Base-by-base conservation (phyloP, 2,888 invertebrate genomes). In the Deroplatys truncata region DNA sequence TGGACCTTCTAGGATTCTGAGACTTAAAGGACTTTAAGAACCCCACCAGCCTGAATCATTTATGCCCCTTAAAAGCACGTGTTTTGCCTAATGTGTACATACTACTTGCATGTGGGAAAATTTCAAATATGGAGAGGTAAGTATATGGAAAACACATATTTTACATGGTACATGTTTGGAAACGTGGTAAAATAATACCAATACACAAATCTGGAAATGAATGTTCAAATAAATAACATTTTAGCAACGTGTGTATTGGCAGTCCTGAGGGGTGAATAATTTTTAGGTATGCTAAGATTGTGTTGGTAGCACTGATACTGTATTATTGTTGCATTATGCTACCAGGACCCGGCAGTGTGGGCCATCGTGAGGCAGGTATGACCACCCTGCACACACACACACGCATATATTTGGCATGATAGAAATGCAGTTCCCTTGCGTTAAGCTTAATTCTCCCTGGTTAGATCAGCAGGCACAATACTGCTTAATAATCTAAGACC, bases 271-370 rank as follows among this genome's bases (percentile, higher is more conserved):
- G 56, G 25, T 72, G 4, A 20, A 15, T 72, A 72, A 25, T 72
- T 9, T 72, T 72, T 72, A 72, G 56, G 56, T 72, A 72, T 72
- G 0, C 25, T 72, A 72, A 72, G 5, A 72, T 72, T 72, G 56
- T 72, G 56, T 72, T 72, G 56, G 56, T 72, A 72, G 56, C 56
- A 72, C 56, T 72, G 56, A 72, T 72, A 72, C 56, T 72, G 20
- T 72, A 72, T 72, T 88, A 28, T 86, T 86, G 83, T 90, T 88
- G 56, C 89, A 84, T 90, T 86, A 16, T 31, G 89, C 88, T 88
- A 29, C 35, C 82, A 72, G 56, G 91, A 92, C 91, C 91, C 91
- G 90, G 91, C 91, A 89, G 89, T 91, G 86, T 92, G 92, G 92
- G 90, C 90, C 90, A 90, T 91, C 86, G 91, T 91, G 89, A 91